phyloP scores from a whole-genome alignment of 2,888 invertebrate species.

The Hetaerina titia region DNA sequence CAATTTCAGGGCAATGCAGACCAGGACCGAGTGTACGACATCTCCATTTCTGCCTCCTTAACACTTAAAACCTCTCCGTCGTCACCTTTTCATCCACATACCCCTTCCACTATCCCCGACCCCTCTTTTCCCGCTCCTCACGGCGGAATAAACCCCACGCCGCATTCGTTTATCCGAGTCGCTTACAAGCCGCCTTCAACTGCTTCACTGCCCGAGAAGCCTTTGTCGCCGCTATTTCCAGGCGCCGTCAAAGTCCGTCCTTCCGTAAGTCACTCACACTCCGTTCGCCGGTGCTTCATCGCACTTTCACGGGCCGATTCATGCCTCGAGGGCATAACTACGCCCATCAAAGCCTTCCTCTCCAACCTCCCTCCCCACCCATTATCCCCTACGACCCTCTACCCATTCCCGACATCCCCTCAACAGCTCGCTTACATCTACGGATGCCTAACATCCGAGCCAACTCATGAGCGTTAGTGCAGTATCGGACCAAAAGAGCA shows the following conservation, averaged over 20 bases:
- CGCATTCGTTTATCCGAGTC: slow-evolving; percentile 46
- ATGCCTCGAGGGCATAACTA: neutral
- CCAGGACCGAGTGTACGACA: no score
- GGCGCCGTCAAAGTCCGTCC: slow-evolving; percentile 48
- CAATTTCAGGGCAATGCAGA: no score
- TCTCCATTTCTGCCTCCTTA: neutral
- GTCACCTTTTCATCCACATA: neutral
- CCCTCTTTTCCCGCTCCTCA: no score
- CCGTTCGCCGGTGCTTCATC: slow-evolving; percentile 36
- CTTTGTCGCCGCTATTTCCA: slow-evolving; percentile 47
- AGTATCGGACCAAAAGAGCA: neutral
- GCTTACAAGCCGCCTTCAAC: slow-evolving; percentile 60
- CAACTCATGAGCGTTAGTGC: neutral
- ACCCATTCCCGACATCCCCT: neutral
- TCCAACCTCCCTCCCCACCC: neutral
- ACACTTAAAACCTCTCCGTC: neutral
- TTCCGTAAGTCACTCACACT: slow-evolving; percentile 59
- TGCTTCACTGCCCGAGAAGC: slow-evolving; percentile 29
- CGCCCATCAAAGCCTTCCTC: neutral
- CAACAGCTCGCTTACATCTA: neutral
- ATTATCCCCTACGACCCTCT: neutral
- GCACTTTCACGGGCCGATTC: slow-evolving; percentile 38
- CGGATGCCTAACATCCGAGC: neutral
- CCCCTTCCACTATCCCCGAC: neutral
- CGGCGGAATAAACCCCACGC: neutral